Conservation (phyloP, 2,888 invertebrate genomes). For the Dasysyrphus tricinctus region DNA sequence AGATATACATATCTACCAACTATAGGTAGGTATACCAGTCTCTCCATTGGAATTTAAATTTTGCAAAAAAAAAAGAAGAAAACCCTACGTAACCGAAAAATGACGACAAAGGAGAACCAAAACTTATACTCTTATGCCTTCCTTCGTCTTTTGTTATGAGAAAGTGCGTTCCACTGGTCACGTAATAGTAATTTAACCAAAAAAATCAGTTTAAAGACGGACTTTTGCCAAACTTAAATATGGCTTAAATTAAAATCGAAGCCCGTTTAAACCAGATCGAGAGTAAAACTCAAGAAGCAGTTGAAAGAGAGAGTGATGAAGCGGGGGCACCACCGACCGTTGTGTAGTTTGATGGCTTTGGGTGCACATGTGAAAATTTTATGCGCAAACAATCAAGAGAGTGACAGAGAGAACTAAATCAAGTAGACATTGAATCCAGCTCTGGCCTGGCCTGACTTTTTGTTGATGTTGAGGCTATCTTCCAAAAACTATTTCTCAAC, state of each 20-base stretch:
- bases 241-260: constrained; percentile 34
- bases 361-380: constrained; percentile 54
- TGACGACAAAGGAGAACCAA: constrained; percentile 52
- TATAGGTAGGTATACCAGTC: neutral
- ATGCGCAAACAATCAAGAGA: constrained; percentile 53
- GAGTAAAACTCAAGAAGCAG: constrained; percentile 18
- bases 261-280: constrained; percentile 45
- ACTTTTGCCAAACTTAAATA: constrained; percentile 69
- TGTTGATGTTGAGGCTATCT: constrained; percentile 36
- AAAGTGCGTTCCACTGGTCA: constrained; percentile 72
- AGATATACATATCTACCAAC: neutral
- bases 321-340: neutral
- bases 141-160: constrained; percentile 51
- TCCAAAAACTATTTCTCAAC: constrained; percentile 60
- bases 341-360: constrained; percentile 19
- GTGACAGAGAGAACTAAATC: constrained; percentile 8
- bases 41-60: constrained; percentile 65
- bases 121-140: constrained; percentile 31
- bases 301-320: constrained; percentile 13
- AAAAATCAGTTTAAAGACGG: constrained; percentile 67
- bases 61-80: constrained; percentile 48
- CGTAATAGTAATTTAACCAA: constrained; percentile 69
- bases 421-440: neutral
- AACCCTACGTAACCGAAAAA: constrained; percentile 60
- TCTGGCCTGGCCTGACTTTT: constrained; percentile 1